These are phyloP conservation scores for Machaerirhynchus nigripectus DNA, from an alignment of 2,113 vertebrate species.

Conservation along the genomic window DNA sequence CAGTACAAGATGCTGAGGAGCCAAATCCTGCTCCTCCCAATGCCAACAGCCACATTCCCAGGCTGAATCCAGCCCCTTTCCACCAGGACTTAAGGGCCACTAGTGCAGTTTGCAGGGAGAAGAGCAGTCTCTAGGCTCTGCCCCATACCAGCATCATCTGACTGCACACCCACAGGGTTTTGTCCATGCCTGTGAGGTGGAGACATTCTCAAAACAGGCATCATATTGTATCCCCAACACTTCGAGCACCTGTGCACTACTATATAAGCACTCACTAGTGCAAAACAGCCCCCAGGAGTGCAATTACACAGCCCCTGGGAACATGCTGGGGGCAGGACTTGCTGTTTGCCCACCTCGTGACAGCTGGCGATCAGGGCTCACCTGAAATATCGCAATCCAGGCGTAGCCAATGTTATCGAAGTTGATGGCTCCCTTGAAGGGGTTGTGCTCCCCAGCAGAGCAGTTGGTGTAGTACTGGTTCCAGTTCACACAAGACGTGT, in stretches of 20 bases:
- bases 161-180: not conserved
- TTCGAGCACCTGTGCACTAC: not conserved
- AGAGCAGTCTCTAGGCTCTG: not conserved
- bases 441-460: conserved; percentile 87
- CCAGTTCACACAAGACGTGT: conserved; percentile 96
- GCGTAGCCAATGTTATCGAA: conserved; percentile 98
- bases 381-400: conserved; percentile 99
- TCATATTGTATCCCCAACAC: not conserved
- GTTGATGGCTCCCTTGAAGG: conserved; percentile 98
- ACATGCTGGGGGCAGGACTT: rapidly evolving
- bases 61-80: not conserved
- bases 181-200: not conserved
- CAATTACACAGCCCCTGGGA: not conserved
- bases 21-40: not conserved
- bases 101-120: not conserved
- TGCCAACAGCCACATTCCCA: not conserved
- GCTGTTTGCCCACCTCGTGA: not conserved
- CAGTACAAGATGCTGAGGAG: not conserved
- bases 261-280: rapidly evolving
- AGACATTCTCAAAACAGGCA: not conserved
- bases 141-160: not conserved
- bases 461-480: conserved; percentile 98
- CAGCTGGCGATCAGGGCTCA: conserved; percentile 2
- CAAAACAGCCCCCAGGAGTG: not conserved
- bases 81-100: not conserved